Evolutionary conservation across 2,888 invertebrate genomes (phyloP), one percentile per base, ranked within the genome.

Genomic region (Hirtodrosophila alboralis): DNA sequence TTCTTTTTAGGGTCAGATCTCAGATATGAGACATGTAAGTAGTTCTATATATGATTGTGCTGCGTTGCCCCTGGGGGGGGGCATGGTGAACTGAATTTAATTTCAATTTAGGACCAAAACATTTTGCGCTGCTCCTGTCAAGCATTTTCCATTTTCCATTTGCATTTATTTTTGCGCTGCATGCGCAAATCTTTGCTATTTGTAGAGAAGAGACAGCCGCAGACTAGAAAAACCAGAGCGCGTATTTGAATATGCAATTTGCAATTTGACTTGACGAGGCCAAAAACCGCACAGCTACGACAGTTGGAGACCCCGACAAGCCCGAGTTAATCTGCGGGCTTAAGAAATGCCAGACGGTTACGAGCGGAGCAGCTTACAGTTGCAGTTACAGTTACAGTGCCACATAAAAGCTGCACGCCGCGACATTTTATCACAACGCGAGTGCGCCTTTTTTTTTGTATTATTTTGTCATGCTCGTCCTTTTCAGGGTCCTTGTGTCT

Each of bases 161-260:
- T 80, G 64, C 84, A 78, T 84, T 78, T 78, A 78, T 78, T 78
- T 79, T 79, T 85, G 75, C 79, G 60, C 79, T 83, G 69, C 72
- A 72, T 75, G 83, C 75, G 79, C 83, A 85, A 79, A 85, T 79
- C 79, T 85, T 85, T 72, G 72, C 75, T 75, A 85, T 79, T 79
- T 85, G 85, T 85, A 83, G 58, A 83, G 58, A 71, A 77, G 67
- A 80, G 79, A 81, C 85, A 84, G 81, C 71, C 79, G 78, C 83
- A 59, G 85, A 81, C 85, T 67, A 75, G 71, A 78, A 83, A 83
- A 75, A 81, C 81, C 78, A 23, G 5, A 66, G 66, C 65, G 73
- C 75, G 75, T 75, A 86, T 86, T 86, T 83, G 83, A 83, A 83
- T 83, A 83, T 86, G 83, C 86, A 83, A 83, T 86, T 81, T 86